A percentile compares a stretch with the other conserved stretches of the same genome.
Conservation (phyloP, 2,113 vertebrate species). For the Hyaena hyaena region DNA sequence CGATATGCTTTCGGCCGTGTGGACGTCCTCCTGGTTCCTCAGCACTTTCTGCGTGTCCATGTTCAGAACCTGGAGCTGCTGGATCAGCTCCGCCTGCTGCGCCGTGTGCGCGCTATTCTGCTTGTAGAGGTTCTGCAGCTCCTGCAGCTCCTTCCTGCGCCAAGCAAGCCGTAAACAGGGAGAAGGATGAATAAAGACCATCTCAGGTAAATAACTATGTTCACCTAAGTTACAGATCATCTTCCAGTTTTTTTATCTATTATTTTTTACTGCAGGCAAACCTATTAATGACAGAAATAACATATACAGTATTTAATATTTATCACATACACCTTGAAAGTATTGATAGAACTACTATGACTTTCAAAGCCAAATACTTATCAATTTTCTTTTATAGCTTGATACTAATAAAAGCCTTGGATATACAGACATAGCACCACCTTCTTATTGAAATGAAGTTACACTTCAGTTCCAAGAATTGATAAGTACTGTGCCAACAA, state of each 20-base stretch:
- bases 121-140: constrained; percentile 90
- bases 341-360: constrained; percentile 69
- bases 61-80: constrained; percentile 93
- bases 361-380: constrained; percentile 73
- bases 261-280: constrained; percentile 72
- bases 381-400: constrained; percentile 74
- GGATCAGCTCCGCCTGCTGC: constrained; percentile 93
- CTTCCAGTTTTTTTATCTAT: constrained; percentile 71
- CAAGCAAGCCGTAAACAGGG: constrained; percentile 79
- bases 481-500: constrained; percentile 30
- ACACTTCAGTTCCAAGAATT: constrained; percentile 63
- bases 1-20: constrained; percentile 90
- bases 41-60: constrained; percentile 91
- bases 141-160: constrained; percentile 89
- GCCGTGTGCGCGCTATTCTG: constrained; percentile 89
- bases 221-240: constrained; percentile 66
- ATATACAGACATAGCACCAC: constrained; percentile 66
- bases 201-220: constrained; percentile 46
- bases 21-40: constrained; percentile 92
- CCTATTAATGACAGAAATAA: constrained; percentile 77
- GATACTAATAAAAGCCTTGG: constrained; percentile 72
- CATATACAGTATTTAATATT: constrained; percentile 79
- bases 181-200: constrained; percentile 66
- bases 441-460: constrained; percentile 76
- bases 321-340: constrained; percentile 69